Evolutionary conservation across 2,888 invertebrate species (phyloP).

Genomic region (Cerastis leucographa): DNA sequence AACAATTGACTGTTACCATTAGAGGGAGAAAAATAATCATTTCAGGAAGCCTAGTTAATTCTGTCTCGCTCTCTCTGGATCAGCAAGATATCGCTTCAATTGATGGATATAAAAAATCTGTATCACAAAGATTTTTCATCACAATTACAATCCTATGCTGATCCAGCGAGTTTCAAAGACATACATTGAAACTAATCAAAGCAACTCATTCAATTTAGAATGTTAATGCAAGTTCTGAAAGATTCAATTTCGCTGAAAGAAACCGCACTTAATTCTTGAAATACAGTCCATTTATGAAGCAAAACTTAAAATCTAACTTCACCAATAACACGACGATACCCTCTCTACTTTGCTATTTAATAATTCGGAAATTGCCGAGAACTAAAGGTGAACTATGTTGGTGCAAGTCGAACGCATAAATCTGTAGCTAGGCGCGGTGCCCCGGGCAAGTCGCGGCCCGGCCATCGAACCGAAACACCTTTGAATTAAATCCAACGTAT

Average conservation of each 20-base stretch:
- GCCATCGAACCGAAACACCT: conserved; percentile 64
- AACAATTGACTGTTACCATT: background rate
- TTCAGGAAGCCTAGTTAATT: background rate
- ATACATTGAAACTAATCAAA: background rate
- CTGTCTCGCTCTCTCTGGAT: background rate
- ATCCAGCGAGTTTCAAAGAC: background rate
- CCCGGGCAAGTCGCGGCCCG: conserved; percentile 69
- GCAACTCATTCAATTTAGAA: background rate
- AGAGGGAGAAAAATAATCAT: background rate
- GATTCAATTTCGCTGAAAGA: background rate
- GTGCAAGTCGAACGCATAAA: conserved; percentile 77
- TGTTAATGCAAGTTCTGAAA: background rate
- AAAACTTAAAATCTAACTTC: conserved; percentile 4
- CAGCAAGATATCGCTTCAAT: background rate
- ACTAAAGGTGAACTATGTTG: conserved; percentile 71
- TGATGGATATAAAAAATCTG: background rate
- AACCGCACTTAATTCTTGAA: background rate
- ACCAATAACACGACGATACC: conserved; percentile 26
- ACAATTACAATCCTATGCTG: background rate
- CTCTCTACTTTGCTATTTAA: conserved; percentile 59
- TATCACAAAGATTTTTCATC: background rate
- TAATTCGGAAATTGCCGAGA: conserved; percentile 61
- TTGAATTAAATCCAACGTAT: conserved; percentile 62
- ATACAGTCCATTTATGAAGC: background rate
- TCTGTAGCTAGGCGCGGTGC: conserved; percentile 72